Conservation (phyloP, 1,140 invertebrate species). For the Pseudobourletiella spinata region DNA sequence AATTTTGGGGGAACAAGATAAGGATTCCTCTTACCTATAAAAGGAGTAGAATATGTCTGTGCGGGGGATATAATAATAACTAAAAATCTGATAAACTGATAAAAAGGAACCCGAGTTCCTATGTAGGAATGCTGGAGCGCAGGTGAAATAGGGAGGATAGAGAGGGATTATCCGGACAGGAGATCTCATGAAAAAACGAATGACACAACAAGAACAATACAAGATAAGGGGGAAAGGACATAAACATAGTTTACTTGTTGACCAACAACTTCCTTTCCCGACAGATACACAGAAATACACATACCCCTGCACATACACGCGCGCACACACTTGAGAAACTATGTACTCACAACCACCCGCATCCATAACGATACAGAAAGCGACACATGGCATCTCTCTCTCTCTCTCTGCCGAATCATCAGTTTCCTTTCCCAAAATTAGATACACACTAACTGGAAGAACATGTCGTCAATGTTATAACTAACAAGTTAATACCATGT, state of each 20-base stretch:
- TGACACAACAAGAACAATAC: slow-evolving; percentile 5
- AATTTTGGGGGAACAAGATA: neutral
- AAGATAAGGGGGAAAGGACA: neutral
- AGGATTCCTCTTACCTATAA: neutral
- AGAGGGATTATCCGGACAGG: neutral
- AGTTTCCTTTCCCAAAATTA: no score
- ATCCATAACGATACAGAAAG: no score
- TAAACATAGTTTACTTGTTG: slow-evolving; percentile 6
- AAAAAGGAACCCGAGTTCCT: neutral
- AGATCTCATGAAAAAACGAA: neutral
- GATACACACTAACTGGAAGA: no score
- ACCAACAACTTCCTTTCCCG: neutral
- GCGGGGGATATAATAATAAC: neutral
- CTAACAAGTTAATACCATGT: no score
- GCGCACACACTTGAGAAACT: no score
- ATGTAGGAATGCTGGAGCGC: neutral
- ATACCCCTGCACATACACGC: neutral
- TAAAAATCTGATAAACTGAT: neutral
- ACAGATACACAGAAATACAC: neutral
- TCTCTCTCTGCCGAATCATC: no score
- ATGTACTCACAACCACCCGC: no score
- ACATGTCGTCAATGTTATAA: no score
- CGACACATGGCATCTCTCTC: no score
- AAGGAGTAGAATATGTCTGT: slow-evolving; percentile 2
- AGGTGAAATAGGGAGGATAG: neutral